These are phyloP conservation scores for Saccostrea cuccullata DNA, from an alignment of 1,140 invertebrate genomes.

Conservation along the genomic window DNA sequence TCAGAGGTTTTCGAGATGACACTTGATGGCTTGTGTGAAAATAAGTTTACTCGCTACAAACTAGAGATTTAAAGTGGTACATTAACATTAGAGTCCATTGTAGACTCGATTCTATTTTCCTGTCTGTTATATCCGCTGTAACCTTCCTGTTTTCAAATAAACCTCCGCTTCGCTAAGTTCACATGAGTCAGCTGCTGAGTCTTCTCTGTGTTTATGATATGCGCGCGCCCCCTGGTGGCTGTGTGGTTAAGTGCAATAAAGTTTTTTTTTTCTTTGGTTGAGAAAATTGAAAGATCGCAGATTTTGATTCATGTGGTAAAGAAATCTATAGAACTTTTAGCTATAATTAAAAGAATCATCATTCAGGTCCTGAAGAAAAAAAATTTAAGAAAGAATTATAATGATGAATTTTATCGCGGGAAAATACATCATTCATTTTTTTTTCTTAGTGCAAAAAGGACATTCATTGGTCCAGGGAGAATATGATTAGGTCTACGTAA, in stretches of 20 bases:
- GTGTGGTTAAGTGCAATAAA: background rate
- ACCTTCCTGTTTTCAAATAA: conserved; percentile 37
- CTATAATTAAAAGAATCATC: no score
- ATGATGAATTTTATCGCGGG: background rate
- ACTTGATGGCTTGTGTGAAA: conserved; percentile 33
- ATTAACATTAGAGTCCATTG: conserved; percentile 23
- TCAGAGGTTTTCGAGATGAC: conserved; percentile 42
- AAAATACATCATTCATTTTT: background rate
- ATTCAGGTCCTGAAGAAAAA: no score
- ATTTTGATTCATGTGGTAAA: no score
- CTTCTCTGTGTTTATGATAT: conserved; percentile 21
- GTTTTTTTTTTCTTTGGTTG: background rate
- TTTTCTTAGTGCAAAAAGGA: background rate
- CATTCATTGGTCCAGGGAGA: background rate
- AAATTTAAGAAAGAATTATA: no score
- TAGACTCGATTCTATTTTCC: conserved; percentile 7
- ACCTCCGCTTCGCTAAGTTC: conserved; percentile 27
- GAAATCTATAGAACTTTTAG: no score
- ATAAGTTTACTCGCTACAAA: conserved; percentile 21
- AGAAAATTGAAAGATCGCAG: no score
- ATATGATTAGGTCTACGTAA: no score
- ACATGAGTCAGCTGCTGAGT: conserved; percentile 32
- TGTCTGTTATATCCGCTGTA: background rate
- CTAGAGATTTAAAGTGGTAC: conserved; percentile 18
- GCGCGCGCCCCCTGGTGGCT: background rate